Percentiles rank a stretch among this genome's conserved stretches.
phyloP scores from a whole-genome alignment of 2,797 vertebrate genomes.

The Lithobates sylvaticus region DNA sequence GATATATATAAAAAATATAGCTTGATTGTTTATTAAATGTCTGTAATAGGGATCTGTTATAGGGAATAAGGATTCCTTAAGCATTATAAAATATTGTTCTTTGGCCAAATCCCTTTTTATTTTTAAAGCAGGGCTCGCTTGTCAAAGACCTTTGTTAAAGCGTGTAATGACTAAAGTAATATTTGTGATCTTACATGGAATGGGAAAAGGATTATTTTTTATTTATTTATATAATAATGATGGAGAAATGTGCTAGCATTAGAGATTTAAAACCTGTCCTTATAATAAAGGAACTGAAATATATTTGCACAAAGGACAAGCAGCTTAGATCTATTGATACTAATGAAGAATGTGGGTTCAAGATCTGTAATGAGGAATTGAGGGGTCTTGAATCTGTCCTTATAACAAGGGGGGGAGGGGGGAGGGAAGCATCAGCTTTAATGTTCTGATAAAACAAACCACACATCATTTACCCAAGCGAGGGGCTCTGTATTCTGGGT shows the following conservation, averaged over 20 bases:
- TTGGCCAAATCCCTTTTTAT: background rate
- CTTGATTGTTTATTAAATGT: background rate
- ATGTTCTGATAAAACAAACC: conserved; percentile 61
- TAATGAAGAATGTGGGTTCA: conserved; percentile 8
- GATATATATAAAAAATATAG: background rate
- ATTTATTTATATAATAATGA: background rate
- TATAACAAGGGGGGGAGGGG: conserved; percentile 43
- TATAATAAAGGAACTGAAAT: conserved; percentile 15
- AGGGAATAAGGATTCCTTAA: too few relatives aligned
- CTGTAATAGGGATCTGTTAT: too few relatives aligned
- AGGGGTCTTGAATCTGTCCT: conserved; percentile 51
- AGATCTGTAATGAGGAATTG: conserved; percentile 45
- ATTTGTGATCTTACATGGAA: background rate
- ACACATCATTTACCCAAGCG: conserved; percentile 53
- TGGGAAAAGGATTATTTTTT: background rate
- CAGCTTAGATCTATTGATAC: conserved; percentile 3
- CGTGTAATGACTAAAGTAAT: background rate
- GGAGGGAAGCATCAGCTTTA: conserved; percentile 42
- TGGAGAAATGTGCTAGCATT: background rate
- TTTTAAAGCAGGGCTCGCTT: background rate
- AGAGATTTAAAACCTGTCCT: background rate
- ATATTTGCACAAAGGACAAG: conserved; percentile 12
- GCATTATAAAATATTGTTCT: background rate
- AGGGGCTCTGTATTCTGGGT: conserved; percentile 59
- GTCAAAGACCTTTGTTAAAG: background rate